phyloP scores from a whole-genome alignment of 2,888 invertebrate genomes.

The Geotrupes spiniger region DNA sequence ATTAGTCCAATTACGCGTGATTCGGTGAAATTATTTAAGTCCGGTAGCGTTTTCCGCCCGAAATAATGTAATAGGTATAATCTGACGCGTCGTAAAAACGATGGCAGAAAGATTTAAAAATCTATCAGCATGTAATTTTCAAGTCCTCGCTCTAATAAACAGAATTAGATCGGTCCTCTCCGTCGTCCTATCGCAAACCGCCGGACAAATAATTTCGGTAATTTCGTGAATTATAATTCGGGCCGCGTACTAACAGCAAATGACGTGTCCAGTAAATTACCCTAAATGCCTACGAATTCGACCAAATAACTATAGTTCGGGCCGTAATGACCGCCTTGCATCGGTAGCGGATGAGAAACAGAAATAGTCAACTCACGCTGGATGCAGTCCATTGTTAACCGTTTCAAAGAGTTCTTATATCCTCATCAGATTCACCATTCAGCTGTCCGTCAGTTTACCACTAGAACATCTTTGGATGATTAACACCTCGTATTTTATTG shows the following conservation, averaged over 20 bases:
- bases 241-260: not conserved
- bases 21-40: too few species aligned
- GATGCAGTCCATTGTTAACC: constrained; percentile 41
- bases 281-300: constrained; percentile 27
- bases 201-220: constrained; percentile 15
- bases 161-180: too few species aligned
- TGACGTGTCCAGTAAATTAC: constrained; percentile 24
- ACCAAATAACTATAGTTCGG: constrained; percentile 28
- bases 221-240: constrained; percentile 15
- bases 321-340: constrained; percentile 30
- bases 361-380: constrained; percentile 42
- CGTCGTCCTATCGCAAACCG: not conserved
- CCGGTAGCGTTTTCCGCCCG: too few species aligned
- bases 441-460: constrained; percentile 46
- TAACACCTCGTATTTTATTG: constrained; percentile 44
- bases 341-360: constrained; percentile 26
- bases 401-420: constrained; percentile 41
- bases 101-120: too few species aligned
- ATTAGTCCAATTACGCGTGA: too few species aligned
- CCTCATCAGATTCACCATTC: constrained; percentile 43
- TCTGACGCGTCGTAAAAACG: too few species aligned
- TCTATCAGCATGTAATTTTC: too few species aligned
- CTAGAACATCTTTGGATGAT: constrained; percentile 46
- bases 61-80: too few species aligned
- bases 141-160: too few species aligned